Conservation (phyloP, 2,113 vertebrate genomes). For the Stigmatopora nigra region DNA sequence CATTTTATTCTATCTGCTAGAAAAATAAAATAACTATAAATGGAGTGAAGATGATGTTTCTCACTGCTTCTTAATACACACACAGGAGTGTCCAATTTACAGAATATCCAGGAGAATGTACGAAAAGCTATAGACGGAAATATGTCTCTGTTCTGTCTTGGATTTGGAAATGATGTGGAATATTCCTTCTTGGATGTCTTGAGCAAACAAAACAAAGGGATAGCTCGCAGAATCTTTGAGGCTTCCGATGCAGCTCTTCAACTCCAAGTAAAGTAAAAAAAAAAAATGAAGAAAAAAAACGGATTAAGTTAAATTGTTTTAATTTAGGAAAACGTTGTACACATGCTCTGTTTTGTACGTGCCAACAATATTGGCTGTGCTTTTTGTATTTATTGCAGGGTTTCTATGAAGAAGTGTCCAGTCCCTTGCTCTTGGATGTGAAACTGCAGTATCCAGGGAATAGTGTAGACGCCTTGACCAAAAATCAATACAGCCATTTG, state of each 20-base stretch:
- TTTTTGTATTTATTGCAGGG: conserved; percentile 46
- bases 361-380: background rate
- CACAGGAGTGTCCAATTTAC: background rate
- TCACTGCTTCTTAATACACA: background rate
- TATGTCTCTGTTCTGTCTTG: conserved; percentile 82
- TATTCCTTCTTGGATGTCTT: conserved; percentile 84
- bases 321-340: background rate
- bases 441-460: conserved; percentile 73
- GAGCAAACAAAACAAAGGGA: conserved; percentile 77
- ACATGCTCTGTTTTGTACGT: background rate
- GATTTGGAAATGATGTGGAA: conserved; percentile 81
- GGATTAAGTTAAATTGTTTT: background rate
- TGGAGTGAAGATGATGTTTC: background rate
- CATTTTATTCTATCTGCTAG: background rate
- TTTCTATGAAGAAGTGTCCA: conserved; percentile 82
- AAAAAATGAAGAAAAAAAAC: too few relatives aligned
- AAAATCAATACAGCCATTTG: conserved; percentile 68
- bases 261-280: conserved; percentile 56
- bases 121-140: conserved; percentile 56
- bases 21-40: background rate
- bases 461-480: conserved; percentile 63
- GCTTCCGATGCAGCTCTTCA: conserved; percentile 83
- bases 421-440: conserved; percentile 71
- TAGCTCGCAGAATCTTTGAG: conserved; percentile 83
- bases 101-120: conserved; percentile 71